A percentile compares a stretch with the other conserved stretches of the same genome.
phyloP scores from a whole-genome alignment of 2,797 vertebrate genomes.

The Hipposideros larvatus region DNA sequence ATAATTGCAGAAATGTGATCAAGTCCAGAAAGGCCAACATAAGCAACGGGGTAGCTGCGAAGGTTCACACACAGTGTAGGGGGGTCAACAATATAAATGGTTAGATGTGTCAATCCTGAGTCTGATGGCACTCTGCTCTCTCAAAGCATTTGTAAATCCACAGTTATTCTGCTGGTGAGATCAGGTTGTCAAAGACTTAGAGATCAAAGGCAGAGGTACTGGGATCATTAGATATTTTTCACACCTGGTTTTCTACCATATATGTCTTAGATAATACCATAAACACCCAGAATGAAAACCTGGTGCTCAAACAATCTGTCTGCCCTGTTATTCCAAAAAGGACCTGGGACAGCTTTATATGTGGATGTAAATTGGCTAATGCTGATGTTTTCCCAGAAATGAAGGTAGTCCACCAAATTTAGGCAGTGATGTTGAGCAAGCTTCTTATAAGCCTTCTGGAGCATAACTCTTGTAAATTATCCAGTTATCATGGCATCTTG shows the following conservation, averaged over 20 bases:
- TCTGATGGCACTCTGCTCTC: neutral
- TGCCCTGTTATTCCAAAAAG: constrained; percentile 33
- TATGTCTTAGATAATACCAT: constrained; percentile 32
- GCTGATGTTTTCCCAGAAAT: constrained; percentile 70
- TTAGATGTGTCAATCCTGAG: neutral
- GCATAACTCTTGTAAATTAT: constrained; percentile 62
- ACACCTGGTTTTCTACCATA: neutral
- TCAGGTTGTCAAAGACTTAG: neutral
- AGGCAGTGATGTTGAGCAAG: constrained; percentile 55
- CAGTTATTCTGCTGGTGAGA: neutral
- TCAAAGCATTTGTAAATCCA: constrained; percentile 14
- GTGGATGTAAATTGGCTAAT: constrained; percentile 45
- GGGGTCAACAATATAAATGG: neutral
- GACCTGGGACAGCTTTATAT: neutral
- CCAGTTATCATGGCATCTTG: constrained; percentile 44
- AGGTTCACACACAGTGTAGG: neutral
- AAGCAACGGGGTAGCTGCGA: neutral
- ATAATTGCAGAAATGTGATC: constrained; percentile 19
- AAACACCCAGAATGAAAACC: constrained; percentile 25
- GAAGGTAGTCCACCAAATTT: constrained; percentile 68
- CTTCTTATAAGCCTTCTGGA: constrained; percentile 63
- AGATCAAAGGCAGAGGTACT: neutral
- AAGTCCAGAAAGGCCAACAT: constrained; percentile 26
- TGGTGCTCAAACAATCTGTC: constrained; percentile 26
- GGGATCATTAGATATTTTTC: constrained; percentile 17